A percentile compares a stretch with the other conserved stretches of the same genome.
phyloP scores from a whole-genome alignment of 2,888 invertebrate genomes.

The Drosophila merina region DNA sequence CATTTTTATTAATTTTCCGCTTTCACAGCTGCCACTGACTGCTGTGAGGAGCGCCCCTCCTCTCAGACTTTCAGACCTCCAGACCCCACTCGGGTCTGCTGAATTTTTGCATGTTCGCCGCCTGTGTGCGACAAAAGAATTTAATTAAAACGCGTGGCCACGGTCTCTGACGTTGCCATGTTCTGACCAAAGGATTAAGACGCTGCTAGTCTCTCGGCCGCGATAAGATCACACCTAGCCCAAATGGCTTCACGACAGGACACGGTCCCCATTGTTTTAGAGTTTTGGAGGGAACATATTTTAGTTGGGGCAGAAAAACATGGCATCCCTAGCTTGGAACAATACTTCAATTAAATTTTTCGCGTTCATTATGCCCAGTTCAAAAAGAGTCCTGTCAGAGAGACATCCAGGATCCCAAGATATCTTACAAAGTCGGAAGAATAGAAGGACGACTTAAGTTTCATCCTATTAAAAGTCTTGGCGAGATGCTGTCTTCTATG shows the following conservation, averaged over 20 bases:
- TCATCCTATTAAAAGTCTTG: no score
- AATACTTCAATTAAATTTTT: neutral
- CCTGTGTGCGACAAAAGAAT: constrained; percentile 67
- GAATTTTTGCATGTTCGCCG: constrained; percentile 63
- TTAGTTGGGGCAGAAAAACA: neutral
- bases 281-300: neutral
- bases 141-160: constrained; percentile 69
- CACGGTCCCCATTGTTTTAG: neutral
- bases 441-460: neutral
- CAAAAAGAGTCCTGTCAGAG: neutral
- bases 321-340: neutral
- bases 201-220: constrained; percentile 28
- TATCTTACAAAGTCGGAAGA: neutral
- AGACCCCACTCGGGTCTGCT: constrained; percentile 33
- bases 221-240: constrained; percentile 14
- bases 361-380: neutral
- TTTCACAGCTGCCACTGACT: constrained; percentile 40
- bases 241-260: neutral
- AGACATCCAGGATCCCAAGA: neutral
- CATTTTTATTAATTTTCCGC: constrained; percentile 65
- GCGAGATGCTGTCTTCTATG: neutral
- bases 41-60: neutral
- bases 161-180: constrained; percentile 50
- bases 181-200: constrained; percentile 68
- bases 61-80: constrained; percentile 5